Conservation (phyloP, 2,113 vertebrate species). For the Electrona antarctica region DNA sequence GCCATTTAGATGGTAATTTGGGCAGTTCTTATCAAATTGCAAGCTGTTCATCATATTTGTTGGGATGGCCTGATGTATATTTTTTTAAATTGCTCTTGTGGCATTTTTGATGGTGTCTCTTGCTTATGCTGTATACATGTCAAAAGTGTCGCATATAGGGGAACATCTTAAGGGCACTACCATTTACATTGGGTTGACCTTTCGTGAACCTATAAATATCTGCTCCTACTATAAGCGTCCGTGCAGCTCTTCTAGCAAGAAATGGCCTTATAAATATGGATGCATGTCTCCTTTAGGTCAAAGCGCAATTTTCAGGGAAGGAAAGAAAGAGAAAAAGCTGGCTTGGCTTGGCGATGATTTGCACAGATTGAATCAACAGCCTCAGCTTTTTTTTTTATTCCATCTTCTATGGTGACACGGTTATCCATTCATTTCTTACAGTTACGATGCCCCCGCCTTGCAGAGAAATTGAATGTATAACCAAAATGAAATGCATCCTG, state of each 20-base stretch:
- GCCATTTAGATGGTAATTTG: constrained; percentile 76
- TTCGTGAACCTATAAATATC: constrained; percentile 44
- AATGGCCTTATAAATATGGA: constrained; percentile 73
- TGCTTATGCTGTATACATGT: background rate
- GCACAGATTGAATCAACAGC: constrained; percentile 36
- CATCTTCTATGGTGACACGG: constrained; percentile 28
- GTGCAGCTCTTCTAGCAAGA: constrained; percentile 47
- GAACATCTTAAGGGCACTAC: constrained; percentile 31
- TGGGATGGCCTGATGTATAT: constrained; percentile 38
- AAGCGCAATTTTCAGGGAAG: constrained; percentile 54
- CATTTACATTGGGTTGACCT: constrained; percentile 57
- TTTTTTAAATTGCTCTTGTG: constrained; percentile 12
- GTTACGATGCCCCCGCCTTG: constrained; percentile 16
- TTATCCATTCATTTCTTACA: constrained; percentile 40
- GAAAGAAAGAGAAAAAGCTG: background rate
- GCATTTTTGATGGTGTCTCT: constrained; percentile 6
- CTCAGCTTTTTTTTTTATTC: constrained; percentile 24
- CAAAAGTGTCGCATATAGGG: constrained; percentile 17
- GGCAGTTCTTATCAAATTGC: constrained; percentile 50
- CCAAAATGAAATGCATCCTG: constrained; percentile 7
- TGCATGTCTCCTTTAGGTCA: constrained; percentile 50
- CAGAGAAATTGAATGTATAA: constrained; percentile 33
- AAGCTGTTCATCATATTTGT: constrained; percentile 61
- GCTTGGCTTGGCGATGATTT: constrained; percentile 3
- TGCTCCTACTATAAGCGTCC: constrained; percentile 29